Percentiles rank a stretch among this genome's conserved stretches.
Evolutionary conservation across 2,888 invertebrate genomes (phyloP).

Genomic region (Acleris laterana): DNA sequence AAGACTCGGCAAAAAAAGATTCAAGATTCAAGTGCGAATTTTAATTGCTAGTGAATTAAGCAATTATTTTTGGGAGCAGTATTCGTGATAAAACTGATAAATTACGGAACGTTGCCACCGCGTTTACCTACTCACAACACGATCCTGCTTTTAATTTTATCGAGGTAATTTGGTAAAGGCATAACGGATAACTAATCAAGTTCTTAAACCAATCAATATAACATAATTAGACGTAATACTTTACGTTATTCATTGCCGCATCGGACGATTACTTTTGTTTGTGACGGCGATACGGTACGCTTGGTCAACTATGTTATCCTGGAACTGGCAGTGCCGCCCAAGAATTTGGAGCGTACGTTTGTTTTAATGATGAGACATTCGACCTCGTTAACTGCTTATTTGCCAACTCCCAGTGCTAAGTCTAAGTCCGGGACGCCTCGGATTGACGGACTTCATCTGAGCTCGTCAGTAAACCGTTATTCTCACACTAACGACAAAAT

Average conservation of each 20-base stretch:
- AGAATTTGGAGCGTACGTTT: conserved; percentile 5
- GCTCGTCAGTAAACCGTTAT: conserved; percentile 23
- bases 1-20: conserved; percentile 24
- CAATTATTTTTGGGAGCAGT: conserved; percentile 18
- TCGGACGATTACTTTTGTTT: neutral
- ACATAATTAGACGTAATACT: neutral
- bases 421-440: neutral
- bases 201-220: no score
- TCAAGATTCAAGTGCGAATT: conserved; percentile 34
- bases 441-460: conserved; percentile 19
- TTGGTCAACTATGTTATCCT: neutral
- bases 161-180: neutral
- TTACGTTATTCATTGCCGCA: neutral
- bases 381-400: conserved; percentile 5
- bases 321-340: neutral
- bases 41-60: conserved; percentile 36
- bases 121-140: neutral
- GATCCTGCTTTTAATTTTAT: neutral
- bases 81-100: conserved; percentile 12
- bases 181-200: no score
- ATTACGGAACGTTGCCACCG: neutral
- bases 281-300: neutral
- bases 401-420: neutral
- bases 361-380: neutral
- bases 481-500: conserved; percentile 13